phyloP scores from a whole-genome alignment of 2,888 invertebrate genomes.

The Petrolisthes manimaculis region DNA sequence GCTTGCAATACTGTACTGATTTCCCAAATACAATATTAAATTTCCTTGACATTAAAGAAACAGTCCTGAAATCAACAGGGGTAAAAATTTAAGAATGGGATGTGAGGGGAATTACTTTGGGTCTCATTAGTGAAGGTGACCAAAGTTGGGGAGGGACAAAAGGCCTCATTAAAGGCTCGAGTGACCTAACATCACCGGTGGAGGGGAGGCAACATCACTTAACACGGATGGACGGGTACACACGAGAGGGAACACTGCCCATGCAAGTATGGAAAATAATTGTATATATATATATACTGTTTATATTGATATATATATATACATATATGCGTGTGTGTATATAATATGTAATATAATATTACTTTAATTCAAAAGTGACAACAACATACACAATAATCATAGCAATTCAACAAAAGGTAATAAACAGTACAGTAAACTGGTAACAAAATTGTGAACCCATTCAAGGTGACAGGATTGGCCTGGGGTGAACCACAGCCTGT shows the following conservation, averaged over 20 bases:
- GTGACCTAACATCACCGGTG: too few relatives aligned
- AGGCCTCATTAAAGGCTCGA: neutral
- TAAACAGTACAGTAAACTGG: slow-evolving; percentile 32
- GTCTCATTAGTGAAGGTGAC: slow-evolving; percentile 11
- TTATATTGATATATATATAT: too few relatives aligned
- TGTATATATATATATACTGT: neutral
- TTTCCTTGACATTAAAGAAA: neutral
- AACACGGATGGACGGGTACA: slow-evolving; percentile 40
- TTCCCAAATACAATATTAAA: neutral
- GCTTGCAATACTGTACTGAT: neutral
- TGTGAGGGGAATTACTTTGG: neutral
- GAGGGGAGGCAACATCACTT: too few relatives aligned
- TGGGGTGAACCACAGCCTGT: slow-evolving; percentile 59
- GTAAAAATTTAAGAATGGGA: neutral
- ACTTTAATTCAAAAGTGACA: slow-evolving; percentile 51
- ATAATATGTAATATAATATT: slow-evolving; percentile 24
- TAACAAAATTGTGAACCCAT: slow-evolving; percentile 44
- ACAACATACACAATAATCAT: slow-evolving; percentile 56
- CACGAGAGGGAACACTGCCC: slow-evolving; percentile 59
- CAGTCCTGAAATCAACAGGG: neutral
- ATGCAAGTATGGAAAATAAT: slow-evolving; percentile 50
- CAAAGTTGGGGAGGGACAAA: neutral
- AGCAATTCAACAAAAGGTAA: slow-evolving; percentile 49
- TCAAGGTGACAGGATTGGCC: slow-evolving; percentile 45
- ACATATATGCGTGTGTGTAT: neutral